Conservation (phyloP, 2,113 vertebrate genomes). For the Strix aluco region DNA sequence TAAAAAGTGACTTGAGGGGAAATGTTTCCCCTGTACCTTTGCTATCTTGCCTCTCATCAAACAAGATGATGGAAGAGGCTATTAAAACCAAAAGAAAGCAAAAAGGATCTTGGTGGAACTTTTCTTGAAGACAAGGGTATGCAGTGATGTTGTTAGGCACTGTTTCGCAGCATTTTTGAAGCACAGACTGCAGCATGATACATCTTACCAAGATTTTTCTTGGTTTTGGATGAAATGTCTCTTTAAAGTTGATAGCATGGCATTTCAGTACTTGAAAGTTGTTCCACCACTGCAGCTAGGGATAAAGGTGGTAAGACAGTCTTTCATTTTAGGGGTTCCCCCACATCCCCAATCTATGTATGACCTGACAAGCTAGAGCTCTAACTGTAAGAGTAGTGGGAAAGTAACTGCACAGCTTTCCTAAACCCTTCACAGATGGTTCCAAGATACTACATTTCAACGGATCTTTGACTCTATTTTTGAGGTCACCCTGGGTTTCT, state of each 20-base stretch:
- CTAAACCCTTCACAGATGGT: neutral
- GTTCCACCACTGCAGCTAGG: neutral
- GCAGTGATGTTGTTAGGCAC: neutral
- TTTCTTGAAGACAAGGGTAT: neutral
- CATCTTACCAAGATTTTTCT: neutral
- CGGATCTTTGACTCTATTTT: neutral
- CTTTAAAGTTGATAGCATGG: neutral
- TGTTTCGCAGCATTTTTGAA: neutral
- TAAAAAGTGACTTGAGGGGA: neutral
- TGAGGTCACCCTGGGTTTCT: neutral
- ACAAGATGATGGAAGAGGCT: neutral
- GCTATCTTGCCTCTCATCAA: neutral
- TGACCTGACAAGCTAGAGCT: neutral
- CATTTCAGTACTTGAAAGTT: neutral
- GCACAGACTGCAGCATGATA: accelerated
- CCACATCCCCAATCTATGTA: neutral
- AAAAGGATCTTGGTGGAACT: neutral
- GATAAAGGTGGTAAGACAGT: neutral
- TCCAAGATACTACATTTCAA: neutral
- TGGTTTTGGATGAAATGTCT: neutral
- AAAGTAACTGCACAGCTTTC: neutral
- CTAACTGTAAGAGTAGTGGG: neutral
- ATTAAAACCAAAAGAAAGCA: neutral
- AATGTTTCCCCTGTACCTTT: neutral
- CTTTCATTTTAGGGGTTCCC: neutral